These are phyloP conservation scores for Oryctes rhinoceros DNA, from an alignment of 1,140 invertebrate species.

Conservation along the genomic window DNA sequence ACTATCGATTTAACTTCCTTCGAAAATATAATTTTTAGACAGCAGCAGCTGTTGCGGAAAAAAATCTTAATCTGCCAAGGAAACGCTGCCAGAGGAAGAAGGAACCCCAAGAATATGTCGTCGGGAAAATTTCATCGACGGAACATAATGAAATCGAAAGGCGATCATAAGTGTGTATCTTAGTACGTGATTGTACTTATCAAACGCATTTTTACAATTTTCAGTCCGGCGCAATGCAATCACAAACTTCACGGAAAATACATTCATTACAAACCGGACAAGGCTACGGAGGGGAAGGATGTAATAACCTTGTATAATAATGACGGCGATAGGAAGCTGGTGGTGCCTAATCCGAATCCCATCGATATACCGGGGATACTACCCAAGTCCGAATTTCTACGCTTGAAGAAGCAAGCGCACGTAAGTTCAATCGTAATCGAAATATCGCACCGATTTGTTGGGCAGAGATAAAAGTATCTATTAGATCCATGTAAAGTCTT, in stretches of 20 bases:
- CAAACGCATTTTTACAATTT: constrained; percentile 25
- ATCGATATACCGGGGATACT: constrained; percentile 54
- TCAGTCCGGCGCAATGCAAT: constrained; percentile 48
- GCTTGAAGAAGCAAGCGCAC: constrained; percentile 54
- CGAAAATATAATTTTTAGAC: too few species aligned
- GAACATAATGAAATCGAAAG: constrained; percentile 25
- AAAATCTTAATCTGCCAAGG: too few species aligned
- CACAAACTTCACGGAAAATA: constrained; percentile 47
- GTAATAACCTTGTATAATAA: constrained; percentile 46
- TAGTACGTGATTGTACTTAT: neutral
- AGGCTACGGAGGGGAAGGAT: constrained; percentile 51
- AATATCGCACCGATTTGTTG: neutral
- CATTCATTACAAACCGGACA: constrained; percentile 50
- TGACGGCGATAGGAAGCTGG: constrained; percentile 46
- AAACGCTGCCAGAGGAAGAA: too few species aligned
- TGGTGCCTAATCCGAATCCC: constrained; percentile 54
- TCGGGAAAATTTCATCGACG: constrained; percentile 38
- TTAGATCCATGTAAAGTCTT: too few species aligned
- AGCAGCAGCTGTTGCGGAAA: too few species aligned
- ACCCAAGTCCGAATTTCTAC: constrained; percentile 51
- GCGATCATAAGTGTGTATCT: constrained; percentile 30
- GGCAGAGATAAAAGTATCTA: too few species aligned
- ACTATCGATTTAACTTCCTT: too few species aligned
- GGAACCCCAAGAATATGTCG: neutral
- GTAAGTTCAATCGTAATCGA: constrained; percentile 41